phyloP scores from a whole-genome alignment of 2,797 vertebrate species.

The Etheostoma nigrum region DNA sequence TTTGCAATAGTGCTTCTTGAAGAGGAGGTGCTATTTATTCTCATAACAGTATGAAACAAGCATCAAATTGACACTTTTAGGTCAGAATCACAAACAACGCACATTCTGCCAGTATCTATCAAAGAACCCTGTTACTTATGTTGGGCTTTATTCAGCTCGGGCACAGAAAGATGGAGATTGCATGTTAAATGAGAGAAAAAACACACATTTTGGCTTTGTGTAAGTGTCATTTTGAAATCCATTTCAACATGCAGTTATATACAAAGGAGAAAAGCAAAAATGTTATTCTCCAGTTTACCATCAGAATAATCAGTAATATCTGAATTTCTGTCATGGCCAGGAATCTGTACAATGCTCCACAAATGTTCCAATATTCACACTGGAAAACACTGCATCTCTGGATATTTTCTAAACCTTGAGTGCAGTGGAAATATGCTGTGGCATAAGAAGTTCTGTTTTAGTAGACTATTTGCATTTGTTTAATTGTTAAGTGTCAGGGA shows the following conservation, averaged over 20 bases:
- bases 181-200: background rate
- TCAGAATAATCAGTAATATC: background rate
- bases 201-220: background rate
- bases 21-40: constrained; percentile 2
- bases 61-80: constrained; percentile 6
- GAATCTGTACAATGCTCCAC: background rate
- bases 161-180: background rate
- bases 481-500: background rate
- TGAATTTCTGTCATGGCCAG: background rate
- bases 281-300: constrained; percentile 9
- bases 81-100: constrained; percentile 15
- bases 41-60: background rate
- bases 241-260: background rate
- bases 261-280: constrained; percentile 15
- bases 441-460: background rate
- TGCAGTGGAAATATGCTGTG: background rate
- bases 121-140: constrained; percentile 18
- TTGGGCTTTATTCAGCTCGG: constrained; percentile 8
- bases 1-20: background rate
- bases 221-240: constrained; percentile 26
- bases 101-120: constrained; percentile 6
- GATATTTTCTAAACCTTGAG: background rate
- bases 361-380: background rate
- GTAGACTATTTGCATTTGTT: background rate
- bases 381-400: background rate